phyloP scores from a whole-genome alignment of 1,140 invertebrate species.

The Eubasilissa regina region DNA sequence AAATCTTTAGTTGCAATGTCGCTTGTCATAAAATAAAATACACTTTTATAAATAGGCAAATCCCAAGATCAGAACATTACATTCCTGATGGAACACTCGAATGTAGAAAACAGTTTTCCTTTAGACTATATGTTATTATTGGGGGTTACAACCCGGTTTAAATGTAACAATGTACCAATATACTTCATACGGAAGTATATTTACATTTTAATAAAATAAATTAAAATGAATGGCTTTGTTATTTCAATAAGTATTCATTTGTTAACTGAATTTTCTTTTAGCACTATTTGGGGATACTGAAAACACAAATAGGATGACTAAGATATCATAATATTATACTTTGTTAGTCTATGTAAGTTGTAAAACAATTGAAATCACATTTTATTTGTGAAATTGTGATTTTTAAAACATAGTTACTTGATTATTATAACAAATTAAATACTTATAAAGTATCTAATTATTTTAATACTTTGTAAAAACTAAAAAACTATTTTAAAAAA shows the following conservation, averaged over 20 bases:
- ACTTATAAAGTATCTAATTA: too few relatives aligned
- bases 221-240: background rate
- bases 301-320: too few relatives aligned
- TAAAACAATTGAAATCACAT: too few relatives aligned
- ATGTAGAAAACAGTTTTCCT: background rate
- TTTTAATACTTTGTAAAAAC: too few relatives aligned
- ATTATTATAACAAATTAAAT: too few relatives aligned
- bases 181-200: background rate
- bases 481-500: too few relatives aligned
- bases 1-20: too few relatives aligned
- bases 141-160: background rate
- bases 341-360: too few relatives aligned
- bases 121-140: background rate
- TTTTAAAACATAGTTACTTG: too few relatives aligned
- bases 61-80: background rate
- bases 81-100: background rate
- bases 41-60: background rate
- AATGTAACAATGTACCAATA: constrained; percentile 19
- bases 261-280: background rate
- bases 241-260: background rate
- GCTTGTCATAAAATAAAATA: background rate
- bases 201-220: constrained; percentile 11
- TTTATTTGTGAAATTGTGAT: too few relatives aligned
- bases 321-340: too few relatives aligned
- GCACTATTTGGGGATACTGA: too few relatives aligned